Conservation (phyloP, 2,888 invertebrate genomes). For the Pachydiplax longipennis region DNA sequence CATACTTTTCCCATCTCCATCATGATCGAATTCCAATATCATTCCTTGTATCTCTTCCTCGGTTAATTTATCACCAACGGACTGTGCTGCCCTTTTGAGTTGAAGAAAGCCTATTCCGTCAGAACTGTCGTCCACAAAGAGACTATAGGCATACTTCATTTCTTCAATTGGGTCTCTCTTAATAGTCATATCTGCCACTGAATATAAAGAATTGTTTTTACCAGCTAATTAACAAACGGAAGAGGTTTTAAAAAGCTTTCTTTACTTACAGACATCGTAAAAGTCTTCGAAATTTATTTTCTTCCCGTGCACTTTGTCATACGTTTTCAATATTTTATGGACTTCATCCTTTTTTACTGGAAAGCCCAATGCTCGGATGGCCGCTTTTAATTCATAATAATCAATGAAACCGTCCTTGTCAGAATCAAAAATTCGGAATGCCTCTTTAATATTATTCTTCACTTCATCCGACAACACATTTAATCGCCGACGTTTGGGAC, state of each 20-base stretch:
- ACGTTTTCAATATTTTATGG: slow-evolving; percentile 52
- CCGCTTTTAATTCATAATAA: slow-evolving; percentile 54
- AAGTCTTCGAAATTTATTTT: slow-evolving; percentile 52
- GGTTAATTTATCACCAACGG: slow-evolving; percentile 51
- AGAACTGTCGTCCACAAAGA: slow-evolving; percentile 50
- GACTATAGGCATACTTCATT: slow-evolving; percentile 53
- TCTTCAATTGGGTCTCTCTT: slow-evolving; percentile 53
- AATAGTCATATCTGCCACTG: slow-evolving; percentile 53
- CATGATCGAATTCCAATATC: slow-evolving; percentile 55
- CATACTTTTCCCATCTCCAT: slow-evolving; percentile 54
- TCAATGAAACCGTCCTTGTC: slow-evolving; percentile 54
- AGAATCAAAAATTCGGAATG: slow-evolving; percentile 53
- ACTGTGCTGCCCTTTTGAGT: slow-evolving; percentile 52
- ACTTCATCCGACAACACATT: slow-evolving; percentile 51
- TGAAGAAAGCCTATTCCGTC: slow-evolving; percentile 52
- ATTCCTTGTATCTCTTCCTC: slow-evolving; percentile 54
- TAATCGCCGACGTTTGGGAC: slow-evolving; percentile 11
- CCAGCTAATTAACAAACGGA: neutral
- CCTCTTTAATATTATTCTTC: slow-evolving; percentile 52
- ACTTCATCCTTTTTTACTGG: slow-evolving; percentile 53
- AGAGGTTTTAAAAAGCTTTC: neutral
- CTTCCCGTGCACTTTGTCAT: slow-evolving; percentile 50
- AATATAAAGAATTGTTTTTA: neutral
- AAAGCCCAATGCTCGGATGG: slow-evolving; percentile 54
- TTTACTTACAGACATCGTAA: slow-evolving; percentile 54